Conservation (phyloP, 2,888 invertebrate genomes). For the Thelaira solivaga region DNA sequence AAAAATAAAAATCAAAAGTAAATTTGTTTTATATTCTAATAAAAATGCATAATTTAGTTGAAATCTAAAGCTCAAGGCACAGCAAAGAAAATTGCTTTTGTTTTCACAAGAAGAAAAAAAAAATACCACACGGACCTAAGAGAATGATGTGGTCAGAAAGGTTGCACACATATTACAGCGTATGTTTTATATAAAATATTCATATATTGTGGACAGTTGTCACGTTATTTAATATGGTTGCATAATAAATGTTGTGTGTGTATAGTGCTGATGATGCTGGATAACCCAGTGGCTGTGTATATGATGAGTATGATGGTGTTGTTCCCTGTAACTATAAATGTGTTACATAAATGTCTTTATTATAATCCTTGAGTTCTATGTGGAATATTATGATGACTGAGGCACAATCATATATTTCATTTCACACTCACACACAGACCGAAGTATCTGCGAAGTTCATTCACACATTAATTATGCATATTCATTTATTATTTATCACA, state of each 20-base stretch:
- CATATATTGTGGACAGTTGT: constrained; percentile 58
- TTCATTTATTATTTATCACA: constrained; percentile 50
- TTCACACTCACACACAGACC: neutral
- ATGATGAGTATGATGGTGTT: neutral
- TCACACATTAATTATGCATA: constrained; percentile 53
- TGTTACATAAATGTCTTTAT: neutral
- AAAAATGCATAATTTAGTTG: constrained; percentile 13
- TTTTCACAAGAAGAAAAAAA: no score
- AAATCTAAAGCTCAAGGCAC: neutral
- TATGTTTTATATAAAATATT: constrained; percentile 17
- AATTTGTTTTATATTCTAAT: neutral
- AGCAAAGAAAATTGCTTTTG: neutral
- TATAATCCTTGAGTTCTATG: constrained; percentile 10
- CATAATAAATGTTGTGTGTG: constrained; percentile 47
- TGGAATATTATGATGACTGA: constrained; percentile 32
- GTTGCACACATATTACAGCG: neutral
- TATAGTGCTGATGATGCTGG: neutral
- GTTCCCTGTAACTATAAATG: no score
- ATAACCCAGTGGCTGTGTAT: no score
- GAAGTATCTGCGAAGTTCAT: neutral
- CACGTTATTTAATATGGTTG: constrained; percentile 55
- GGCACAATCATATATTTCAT: neutral
- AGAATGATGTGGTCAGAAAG: constrained; percentile 19
- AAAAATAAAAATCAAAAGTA: constrained; percentile 9
- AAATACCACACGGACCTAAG: constrained; percentile 7